Evolutionary conservation across 2,797 vertebrate genomes (phyloP).

Genomic region (Poeciliopsis gracilis): DNA sequence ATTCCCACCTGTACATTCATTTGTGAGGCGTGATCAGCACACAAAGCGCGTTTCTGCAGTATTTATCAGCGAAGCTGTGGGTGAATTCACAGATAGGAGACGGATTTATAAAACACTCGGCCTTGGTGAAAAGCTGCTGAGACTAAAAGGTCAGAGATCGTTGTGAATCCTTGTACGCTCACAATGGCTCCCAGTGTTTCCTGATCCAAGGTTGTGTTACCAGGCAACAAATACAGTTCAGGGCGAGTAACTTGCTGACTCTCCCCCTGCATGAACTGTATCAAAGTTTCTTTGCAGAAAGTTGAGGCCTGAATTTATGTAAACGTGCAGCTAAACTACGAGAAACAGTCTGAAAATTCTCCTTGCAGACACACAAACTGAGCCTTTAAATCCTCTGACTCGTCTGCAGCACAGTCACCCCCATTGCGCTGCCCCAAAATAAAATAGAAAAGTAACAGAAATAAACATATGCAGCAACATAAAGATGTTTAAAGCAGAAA

Average conservation of each 20-base stretch:
- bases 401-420: constrained; percentile 50
- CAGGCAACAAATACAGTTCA: constrained; percentile 59
- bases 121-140: constrained; percentile 51
- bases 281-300: constrained; percentile 42
- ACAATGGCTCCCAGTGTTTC: constrained; percentile 51
- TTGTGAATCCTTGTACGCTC: constrained; percentile 52
- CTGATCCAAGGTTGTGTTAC: constrained; percentile 58
- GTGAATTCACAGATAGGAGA: constrained; percentile 25
- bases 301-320: constrained; percentile 19
- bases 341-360: constrained; percentile 40
- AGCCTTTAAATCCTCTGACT: constrained; percentile 57
- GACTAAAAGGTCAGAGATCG: constrained; percentile 49
- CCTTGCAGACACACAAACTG: constrained; percentile 9
- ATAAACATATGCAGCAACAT: constrained; percentile 51
- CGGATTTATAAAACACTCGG: constrained; percentile 44
- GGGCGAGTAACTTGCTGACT: constrained; percentile 19
- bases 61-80: constrained; percentile 8
- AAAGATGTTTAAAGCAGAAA: constrained; percentile 64
- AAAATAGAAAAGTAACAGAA: constrained; percentile 49
- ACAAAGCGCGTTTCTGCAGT: neutral
- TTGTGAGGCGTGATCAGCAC: neutral
- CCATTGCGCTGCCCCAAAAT: constrained; percentile 23
- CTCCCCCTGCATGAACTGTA: neutral
- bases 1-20: neutral
- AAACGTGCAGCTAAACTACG: constrained; percentile 19